Conservation (phyloP, 2,113 vertebrate species). For the Amblyopsis rosae region DNA sequence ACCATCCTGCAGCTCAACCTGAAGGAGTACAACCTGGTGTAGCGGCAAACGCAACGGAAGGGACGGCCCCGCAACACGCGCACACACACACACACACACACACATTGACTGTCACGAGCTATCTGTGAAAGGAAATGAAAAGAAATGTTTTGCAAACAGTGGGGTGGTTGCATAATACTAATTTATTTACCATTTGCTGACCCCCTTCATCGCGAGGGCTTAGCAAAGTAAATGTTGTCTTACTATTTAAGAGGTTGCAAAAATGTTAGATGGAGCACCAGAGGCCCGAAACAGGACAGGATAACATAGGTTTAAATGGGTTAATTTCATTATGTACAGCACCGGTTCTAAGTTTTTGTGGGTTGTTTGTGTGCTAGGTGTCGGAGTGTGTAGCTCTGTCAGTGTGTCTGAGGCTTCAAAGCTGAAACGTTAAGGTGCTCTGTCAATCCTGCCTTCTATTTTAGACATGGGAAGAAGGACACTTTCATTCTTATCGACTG, state of each 20-base stretch:
- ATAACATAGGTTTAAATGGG: constrained; percentile 14
- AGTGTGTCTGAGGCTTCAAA: constrained; percentile 37
- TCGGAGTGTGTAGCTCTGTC: constrained; percentile 31
- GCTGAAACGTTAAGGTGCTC: constrained; percentile 47
- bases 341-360: constrained; percentile 79
- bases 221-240: constrained; percentile 85
- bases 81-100: constrained; percentile 19
- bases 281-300: neutral
- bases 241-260: constrained; percentile 83
- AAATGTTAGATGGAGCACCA: constrained; percentile 47
- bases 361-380: constrained; percentile 55
- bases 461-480: constrained; percentile 10
- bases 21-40: constrained; percentile 95
- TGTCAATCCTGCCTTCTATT: constrained; percentile 46
- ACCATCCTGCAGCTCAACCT: constrained; percentile 94
- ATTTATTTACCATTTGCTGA: constrained; percentile 89
- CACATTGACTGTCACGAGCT: constrained; percentile 59
- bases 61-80: constrained; percentile 47
- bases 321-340: constrained; percentile 80
- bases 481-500: constrained; percentile 12
- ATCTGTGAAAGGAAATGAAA: constrained; percentile 77
- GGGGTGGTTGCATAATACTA: constrained; percentile 85
- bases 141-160: constrained; percentile 23
- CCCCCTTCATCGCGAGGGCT: constrained; percentile 80
- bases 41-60: constrained; percentile 52